Evolutionary conservation across 92 coral and sea anemone species (phyloP), one percentile per base, ranked within the genome.

Genomic region (Parazoanthus darwini): DNA sequence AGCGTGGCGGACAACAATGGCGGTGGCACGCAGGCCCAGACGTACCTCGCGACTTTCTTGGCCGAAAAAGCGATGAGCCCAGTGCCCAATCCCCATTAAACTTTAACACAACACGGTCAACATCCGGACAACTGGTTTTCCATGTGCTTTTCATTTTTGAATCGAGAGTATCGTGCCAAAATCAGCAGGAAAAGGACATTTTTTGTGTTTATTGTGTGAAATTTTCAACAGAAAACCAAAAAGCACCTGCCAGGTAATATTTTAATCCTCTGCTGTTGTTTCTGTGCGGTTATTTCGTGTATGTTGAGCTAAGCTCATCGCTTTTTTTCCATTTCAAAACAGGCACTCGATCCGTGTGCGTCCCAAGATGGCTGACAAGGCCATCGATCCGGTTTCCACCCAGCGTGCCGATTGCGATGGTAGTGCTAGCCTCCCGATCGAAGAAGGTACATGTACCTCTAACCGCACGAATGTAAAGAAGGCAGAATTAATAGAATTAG

Each of bases 1-100:
- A 14, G 85, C 74, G 9, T 81, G 50, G 33, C 3, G 73, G 6
- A 81, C 54, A 81, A 81, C 85, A 81, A 81, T 59, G 85, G 73
- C 51, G 74, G 85, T 36, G 85, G 85, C 74, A 81, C 83, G 26
- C 85, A 80, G 72, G 65, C 85, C 66, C 72, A 72, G 4, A 50
- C 14, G 66, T 72, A 33, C 48, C 74, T 15, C 74, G 54, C 73
- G 51, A 38, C 73, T 59, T 81, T 81, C 74, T 81, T 58, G 37
- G 72, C 72, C 59, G 68, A 81, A 35, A 63, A 37, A 54, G 50
- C 73, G 35, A 36, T 81, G 72, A 58, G 85, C 85, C 72, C 74
- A 81, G 74, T 81, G 74, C 59, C 74, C 85, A 81, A 81, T 81
- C 33, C 4, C 85, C 74, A 35, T 59, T 26, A 26, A 81, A 81